phyloP scores from a whole-genome alignment of 2,888 invertebrate genomes.

The Acronicta psi region DNA sequence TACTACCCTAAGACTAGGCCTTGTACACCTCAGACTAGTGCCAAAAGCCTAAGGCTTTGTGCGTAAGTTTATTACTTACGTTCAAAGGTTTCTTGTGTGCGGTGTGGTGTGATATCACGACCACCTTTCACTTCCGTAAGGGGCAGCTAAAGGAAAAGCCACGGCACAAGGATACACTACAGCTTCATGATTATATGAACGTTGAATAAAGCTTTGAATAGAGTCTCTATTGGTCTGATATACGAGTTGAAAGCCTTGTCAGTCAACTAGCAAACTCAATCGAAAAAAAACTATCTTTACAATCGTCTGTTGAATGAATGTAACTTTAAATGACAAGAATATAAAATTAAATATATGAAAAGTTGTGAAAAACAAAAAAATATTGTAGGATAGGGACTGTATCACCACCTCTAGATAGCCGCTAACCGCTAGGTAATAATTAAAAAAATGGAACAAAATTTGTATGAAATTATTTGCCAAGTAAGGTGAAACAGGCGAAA shows the following conservation, averaged over 20 bases:
- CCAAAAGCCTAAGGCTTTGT: constrained; percentile 39
- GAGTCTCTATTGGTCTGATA: constrained; percentile 3
- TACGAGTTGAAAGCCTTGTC: no score
- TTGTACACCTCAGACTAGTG: constrained; percentile 25
- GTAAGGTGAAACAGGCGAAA: no score
- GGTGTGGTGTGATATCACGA: constrained; percentile 34
- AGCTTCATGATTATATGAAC: constrained; percentile 19
- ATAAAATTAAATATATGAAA: no score
- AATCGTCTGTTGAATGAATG: no score
- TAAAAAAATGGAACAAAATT: no score
- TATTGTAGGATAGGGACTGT: no score
- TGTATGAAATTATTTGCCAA: no score
- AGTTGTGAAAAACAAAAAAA: no score
- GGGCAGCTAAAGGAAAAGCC: constrained; percentile 29
- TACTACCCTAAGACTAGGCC: constrained; percentile 4
- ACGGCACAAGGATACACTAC: constrained; percentile 19
- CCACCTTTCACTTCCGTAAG: constrained; percentile 41
- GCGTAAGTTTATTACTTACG: constrained; percentile 52
- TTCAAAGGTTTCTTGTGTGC: constrained; percentile 51
- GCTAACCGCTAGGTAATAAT: no score
- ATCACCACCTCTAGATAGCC: no score
- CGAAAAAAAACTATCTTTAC: no score
- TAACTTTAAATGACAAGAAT: no score
- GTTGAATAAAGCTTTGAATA: not conserved
- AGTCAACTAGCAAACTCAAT: not conserved